Percentiles rank a stretch among this genome's conserved stretches.
These are phyloP conservation scores for Anoplophora glabripennis DNA, from an alignment of 1,140 invertebrate species.

Conservation along the genomic window DNA sequence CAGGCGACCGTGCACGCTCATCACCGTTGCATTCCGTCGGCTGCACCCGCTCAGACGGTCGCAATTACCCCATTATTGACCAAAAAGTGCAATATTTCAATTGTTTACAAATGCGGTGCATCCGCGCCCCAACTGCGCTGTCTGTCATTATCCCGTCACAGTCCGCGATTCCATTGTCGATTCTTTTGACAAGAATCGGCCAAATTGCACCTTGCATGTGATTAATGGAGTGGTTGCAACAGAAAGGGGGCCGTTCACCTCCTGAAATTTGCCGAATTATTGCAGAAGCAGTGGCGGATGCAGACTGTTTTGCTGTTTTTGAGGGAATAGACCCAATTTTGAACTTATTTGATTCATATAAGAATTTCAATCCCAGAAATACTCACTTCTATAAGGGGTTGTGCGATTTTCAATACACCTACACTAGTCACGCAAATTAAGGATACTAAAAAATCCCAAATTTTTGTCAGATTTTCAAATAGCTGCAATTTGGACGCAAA, in stretches of 20 bases:
- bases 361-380: too few species aligned
- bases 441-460: too few species aligned
- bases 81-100: conserved; percentile 11
- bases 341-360: too few species aligned
- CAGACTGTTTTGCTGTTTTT: too few species aligned
- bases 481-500: too few species aligned
- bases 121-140: conserved; percentile 6
- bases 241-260: conserved; percentile 17
- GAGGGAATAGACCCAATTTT: too few species aligned
- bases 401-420: too few species aligned
- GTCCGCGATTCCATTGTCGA: conserved; percentile 14
- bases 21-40: background rate
- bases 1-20: background rate
- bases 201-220: conserved; percentile 20
- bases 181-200: conserved; percentile 9
- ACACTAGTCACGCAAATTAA: too few species aligned
- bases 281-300: too few species aligned
- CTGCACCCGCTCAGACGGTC: background rate
- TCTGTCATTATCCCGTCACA: conserved; percentile 17
- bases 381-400: too few species aligned
- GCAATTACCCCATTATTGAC: conserved; percentile 2
- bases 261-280: background rate
- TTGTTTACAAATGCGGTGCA: conserved; percentile 15
- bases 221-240: conserved; percentile 22
- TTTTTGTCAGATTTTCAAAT: too few species aligned